A percentile compares a stretch with the other conserved stretches of the same genome.
These are phyloP conservation scores for Papilio machaon DNA, from an alignment of 1,140 invertebrate genomes.

Conservation along the genomic window DNA sequence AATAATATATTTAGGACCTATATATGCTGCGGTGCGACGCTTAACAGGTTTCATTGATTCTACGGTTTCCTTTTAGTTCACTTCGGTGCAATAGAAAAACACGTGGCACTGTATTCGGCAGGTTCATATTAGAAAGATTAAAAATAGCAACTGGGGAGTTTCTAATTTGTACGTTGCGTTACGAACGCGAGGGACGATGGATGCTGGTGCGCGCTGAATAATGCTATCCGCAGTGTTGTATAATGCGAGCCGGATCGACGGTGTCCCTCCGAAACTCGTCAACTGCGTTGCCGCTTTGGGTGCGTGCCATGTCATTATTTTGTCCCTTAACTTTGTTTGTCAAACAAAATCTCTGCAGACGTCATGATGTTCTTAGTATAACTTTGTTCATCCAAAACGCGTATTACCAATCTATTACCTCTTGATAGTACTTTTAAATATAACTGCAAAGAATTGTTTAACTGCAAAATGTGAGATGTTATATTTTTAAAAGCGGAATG, in stretches of 20 bases:
- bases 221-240: constrained; percentile 40
- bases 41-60: not conserved
- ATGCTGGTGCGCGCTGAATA: not conserved
- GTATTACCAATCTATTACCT: not conserved
- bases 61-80: constrained; percentile 1
- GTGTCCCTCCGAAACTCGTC: constrained; percentile 47
- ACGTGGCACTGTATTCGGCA: constrained; percentile 17
- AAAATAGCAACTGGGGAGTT: constrained; percentile 24
- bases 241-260: constrained; percentile 49
- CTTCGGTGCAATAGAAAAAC: not conserved
- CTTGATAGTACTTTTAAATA: not conserved
- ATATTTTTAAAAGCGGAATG: not conserved
- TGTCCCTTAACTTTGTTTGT: constrained; percentile 61
- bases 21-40: not conserved
- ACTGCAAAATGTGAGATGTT: not conserved
- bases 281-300: constrained; percentile 59
- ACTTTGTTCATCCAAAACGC: not conserved
- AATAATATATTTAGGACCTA: not conserved
- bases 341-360: constrained; percentile 51
- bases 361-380: constrained; percentile 40
- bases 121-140: not conserved
- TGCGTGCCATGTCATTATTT: constrained; percentile 70
- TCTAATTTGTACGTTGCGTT: constrained; percentile 21
- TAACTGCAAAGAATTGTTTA: not conserved
- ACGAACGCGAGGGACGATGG: not conserved